Conservation (phyloP, 2,888 invertebrate species). For the Brachyopa scutellaris region DNA sequence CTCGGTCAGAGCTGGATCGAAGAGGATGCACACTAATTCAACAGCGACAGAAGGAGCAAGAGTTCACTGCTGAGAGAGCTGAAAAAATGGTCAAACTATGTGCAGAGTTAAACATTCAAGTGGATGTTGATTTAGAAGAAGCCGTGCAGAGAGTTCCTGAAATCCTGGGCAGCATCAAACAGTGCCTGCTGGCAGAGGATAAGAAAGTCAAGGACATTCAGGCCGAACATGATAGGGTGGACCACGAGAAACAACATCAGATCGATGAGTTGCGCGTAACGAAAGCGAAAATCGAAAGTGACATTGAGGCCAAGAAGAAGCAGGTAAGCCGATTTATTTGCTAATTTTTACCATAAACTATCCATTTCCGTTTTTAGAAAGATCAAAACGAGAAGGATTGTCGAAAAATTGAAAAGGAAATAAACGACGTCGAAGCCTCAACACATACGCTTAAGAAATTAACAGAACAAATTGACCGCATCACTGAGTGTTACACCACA, state of each 20-base stretch:
- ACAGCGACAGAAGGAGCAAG: constrained; percentile 77
- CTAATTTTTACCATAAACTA: too few relatives aligned
- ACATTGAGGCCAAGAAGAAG: constrained; percentile 84
- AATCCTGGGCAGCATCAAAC: constrained; percentile 76
- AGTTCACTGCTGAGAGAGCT: constrained; percentile 77
- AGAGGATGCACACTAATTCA: constrained; percentile 76
- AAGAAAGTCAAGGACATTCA: constrained; percentile 76
- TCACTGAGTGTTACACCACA: constrained; percentile 76
- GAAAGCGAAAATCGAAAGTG: constrained; percentile 86
- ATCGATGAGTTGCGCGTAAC: constrained; percentile 84
- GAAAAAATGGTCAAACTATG: constrained; percentile 76
- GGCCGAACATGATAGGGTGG: constrained; percentile 75
- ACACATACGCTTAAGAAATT: constrained; percentile 82
- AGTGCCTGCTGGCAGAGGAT: constrained; percentile 76
- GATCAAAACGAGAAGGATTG: constrained; percentile 83
- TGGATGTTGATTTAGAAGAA: constrained; percentile 73
- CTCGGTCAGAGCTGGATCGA: constrained; percentile 80
- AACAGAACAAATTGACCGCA: constrained; percentile 82
- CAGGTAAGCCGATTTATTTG: constrained; percentile 69
- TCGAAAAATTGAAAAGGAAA: constrained; percentile 83
- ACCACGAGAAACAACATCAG: constrained; percentile 83
- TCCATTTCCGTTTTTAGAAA: constrained; percentile 65
- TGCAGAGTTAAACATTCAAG: constrained; percentile 74
- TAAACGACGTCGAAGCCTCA: constrained; percentile 85
- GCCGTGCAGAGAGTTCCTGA: constrained; percentile 78